Evolutionary conservation across 1,140 invertebrate genomes (phyloP), one percentile per base, ranked within the genome.

Genomic region (Aethina tumida): DNA sequence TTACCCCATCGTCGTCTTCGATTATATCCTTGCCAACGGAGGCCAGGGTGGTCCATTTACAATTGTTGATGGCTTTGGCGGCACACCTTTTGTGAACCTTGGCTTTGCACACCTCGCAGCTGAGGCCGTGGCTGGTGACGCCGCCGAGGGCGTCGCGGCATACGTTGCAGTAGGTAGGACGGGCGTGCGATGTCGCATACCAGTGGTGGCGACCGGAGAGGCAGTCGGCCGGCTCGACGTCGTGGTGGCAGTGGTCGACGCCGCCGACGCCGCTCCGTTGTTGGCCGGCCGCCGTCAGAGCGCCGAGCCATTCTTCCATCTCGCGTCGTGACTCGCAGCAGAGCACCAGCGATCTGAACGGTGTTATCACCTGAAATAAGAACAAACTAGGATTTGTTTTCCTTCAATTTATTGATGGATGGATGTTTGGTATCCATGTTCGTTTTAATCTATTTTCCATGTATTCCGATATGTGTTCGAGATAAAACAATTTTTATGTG

Each of bases 101-200:
- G 65, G 84, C 91, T 69, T 97, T 97, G 73, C 92, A 97, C 6
- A 96, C 81, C 70, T 96, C 92, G 66, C 93, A 97, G 46, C 90
- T 93, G 10, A 94, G 73, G 16, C 92, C 92, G 60, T 95, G 88
- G 22, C 88, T 91, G 2, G 88, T 90, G 12, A 96, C 89, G 22
- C 91, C 91, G 62, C 72, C 87, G 2, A 97, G 73, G 5, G 88
- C 84, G 58, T 97, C 92, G 31, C 86, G 69, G 60, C 94, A 97
- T 18, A 96, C 86, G 64, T 97, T 97, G 65, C 93, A 97, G 61
- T 94, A 97, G 0, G 90, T 95, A 29, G 93, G 94, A 35, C 90
- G 72, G 0, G 91, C 90, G 67, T 96, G 90, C 18, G 83, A 93
- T 29, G 90, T 90, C 10, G 87, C 79, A 56, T 91, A 88, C 91